These are phyloP conservation scores for Macropodus opercularis DNA, from an alignment of 2,797 vertebrate species.

Conservation along the genomic window DNA sequence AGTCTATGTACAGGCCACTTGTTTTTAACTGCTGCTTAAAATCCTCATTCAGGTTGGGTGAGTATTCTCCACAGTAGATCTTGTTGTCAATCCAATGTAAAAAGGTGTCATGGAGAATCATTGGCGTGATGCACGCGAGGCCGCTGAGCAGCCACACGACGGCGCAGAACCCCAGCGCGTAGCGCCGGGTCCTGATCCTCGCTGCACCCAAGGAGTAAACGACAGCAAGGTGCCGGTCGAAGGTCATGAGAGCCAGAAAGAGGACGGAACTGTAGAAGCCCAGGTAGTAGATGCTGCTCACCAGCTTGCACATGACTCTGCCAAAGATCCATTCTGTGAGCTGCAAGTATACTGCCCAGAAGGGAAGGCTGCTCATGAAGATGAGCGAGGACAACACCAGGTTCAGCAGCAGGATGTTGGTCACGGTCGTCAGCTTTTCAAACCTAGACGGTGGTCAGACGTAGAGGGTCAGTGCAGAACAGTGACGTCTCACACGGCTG, in stretches of 20 bases:
- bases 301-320: conserved; percentile 70
- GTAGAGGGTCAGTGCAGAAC: neutral
- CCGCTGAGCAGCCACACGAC: conserved; percentile 76
- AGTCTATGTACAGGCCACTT: conserved; percentile 70
- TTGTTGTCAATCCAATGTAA: accelerated
- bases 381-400: conserved; percentile 80
- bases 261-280: conserved; percentile 84
- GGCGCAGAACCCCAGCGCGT: conserved; percentile 65
- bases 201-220: conserved; percentile 73
- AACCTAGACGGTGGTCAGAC: conserved; percentile 57
- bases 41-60: accelerated
- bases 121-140: conserved; percentile 69
- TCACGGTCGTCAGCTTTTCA: conserved; percentile 81
- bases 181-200: conserved; percentile 59
- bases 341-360: conserved; percentile 71
- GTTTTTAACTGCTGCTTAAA: neutral
- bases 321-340: conserved; percentile 77
- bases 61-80: conserved; percentile 37
- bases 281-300: conserved; percentile 69
- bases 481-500: too few species aligned
- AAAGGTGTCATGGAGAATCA: conserved; percentile 55
- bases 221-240: conserved; percentile 82
- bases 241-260: conserved; percentile 82
- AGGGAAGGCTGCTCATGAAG: conserved; percentile 80
- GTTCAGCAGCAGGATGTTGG: conserved; percentile 84